Percentiles rank a stretch among this genome's conserved stretches.
Evolutionary conservation across 30 jellyfish, hydroid and myxozoan species (phyloP).

Genomic region (Turritopsis dohrnii): DNA sequence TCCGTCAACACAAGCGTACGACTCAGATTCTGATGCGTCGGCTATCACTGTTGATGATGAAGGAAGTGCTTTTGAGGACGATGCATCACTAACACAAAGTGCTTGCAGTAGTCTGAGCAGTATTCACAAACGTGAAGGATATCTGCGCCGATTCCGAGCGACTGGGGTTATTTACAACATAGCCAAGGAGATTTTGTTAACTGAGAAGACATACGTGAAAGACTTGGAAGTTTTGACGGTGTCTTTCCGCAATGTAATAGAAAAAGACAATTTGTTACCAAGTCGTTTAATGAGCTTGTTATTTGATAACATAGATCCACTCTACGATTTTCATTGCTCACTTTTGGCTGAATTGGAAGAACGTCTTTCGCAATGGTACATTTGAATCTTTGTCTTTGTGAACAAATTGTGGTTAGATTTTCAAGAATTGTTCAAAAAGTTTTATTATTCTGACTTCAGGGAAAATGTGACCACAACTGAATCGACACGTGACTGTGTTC

Average conservation of each 20-base stretch:
- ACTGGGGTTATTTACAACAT: conserved; percentile 40
- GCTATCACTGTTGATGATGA: conserved; percentile 55
- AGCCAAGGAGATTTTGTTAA: conserved; percentile 72
- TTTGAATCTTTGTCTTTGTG: neutral
- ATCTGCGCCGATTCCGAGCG: conserved; percentile 1
- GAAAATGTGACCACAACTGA: conserved; percentile 44
- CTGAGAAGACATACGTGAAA: conserved; percentile 89
- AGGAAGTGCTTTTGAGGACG: conserved; percentile 62
- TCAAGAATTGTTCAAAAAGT: neutral
- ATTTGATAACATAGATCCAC: conserved; percentile 87
- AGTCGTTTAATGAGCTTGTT: conserved; percentile 43
- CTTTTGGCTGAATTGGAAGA: conserved; percentile 91
- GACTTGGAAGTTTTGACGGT: conserved; percentile 90
- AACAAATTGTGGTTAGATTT: neutral
- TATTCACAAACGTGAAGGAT: conserved; percentile 15
- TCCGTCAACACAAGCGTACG: conserved; percentile 38
- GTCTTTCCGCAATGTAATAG: conserved; percentile 79
- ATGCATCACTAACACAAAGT: conserved; percentile 43
- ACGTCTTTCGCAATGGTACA: conserved; percentile 54
- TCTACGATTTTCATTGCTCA: conserved; percentile 95
- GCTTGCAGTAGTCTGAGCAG: conserved; percentile 45
- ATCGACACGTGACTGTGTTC: conserved; percentile 33
- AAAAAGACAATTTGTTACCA: conserved; percentile 52
- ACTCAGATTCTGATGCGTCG: conserved; percentile 78
- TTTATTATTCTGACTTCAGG: conserved; percentile 5